These are phyloP conservation scores for Plotosus lineatus DNA, from an alignment of 2,113 vertebrate genomes.

Conservation along the genomic window DNA sequence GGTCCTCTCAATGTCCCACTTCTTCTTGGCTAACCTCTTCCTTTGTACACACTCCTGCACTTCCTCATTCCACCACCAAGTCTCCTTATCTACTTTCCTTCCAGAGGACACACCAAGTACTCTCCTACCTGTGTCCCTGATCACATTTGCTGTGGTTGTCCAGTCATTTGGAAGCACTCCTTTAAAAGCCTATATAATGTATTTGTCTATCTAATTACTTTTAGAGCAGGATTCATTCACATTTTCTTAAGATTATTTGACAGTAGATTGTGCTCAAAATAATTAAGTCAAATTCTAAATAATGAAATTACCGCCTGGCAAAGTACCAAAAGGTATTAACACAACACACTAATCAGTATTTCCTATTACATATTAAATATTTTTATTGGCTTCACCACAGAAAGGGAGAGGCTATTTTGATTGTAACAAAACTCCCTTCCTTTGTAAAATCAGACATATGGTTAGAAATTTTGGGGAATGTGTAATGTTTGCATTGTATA, in stretches of 20 bases:
- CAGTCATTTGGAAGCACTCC: no score
- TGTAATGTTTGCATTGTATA: neutral
- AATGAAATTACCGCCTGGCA: neutral
- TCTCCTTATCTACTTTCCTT: no score
- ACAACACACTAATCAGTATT: neutral
- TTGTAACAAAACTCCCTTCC: neutral
- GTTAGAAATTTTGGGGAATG: neutral
- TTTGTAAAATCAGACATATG: neutral
- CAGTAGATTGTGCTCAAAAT: neutral
- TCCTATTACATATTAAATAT: neutral
- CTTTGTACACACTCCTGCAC: no score
- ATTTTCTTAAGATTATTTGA: neutral
- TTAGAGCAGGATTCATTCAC: neutral
- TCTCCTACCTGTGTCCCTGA: no score
- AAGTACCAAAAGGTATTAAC: neutral
- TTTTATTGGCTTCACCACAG: neutral
- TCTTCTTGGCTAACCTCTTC: no score
- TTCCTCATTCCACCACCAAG: no score
- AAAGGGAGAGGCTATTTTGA: neutral
- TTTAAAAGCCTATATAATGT: neutral
- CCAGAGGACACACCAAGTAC: no score
- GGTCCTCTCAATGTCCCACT: no score
- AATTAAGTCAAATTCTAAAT: neutral
- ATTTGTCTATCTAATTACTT: neutral
- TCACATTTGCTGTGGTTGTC: no score